Evolutionary conservation across 2,797 vertebrate genomes (phyloP).

Genomic region (Rhabdomys pumilio): DNA sequence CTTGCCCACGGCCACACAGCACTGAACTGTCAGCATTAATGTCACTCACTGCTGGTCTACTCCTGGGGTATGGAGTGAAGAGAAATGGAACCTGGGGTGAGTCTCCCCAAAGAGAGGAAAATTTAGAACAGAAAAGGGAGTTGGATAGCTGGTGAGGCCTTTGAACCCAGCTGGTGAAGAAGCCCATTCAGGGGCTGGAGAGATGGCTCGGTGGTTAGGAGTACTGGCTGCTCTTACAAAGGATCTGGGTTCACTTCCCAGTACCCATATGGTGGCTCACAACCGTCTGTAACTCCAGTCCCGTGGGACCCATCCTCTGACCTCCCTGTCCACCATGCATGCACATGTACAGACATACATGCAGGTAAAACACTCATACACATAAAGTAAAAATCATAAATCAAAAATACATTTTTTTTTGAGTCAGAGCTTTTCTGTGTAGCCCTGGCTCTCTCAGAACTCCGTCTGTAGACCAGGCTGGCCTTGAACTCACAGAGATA

Average conservation of each 20-base stretch:
- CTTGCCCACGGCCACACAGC: slow-evolving; percentile 42
- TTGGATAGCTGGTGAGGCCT: neutral
- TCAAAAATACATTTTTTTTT: neutral
- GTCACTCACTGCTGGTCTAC: too few species aligned
- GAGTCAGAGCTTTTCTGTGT: neutral
- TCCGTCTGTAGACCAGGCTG: neutral
- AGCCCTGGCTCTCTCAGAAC: neutral
- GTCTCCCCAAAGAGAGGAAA: neutral
- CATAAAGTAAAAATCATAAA: neutral
- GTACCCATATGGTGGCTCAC: neutral
- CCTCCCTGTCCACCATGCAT: neutral
- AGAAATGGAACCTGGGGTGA: neutral
- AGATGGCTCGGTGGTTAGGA: neutral
- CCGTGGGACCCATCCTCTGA: neutral
- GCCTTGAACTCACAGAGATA: neutral
- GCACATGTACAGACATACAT: neutral
- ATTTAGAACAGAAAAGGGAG: neutral
- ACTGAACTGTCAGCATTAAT: neutral
- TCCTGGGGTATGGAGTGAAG: accelerated
- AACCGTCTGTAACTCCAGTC: neutral
- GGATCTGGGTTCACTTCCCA: neutral
- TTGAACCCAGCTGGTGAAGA: neutral
- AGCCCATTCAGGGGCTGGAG: neutral
- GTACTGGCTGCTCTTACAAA: neutral
- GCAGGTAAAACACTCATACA: neutral